Conservation (phyloP, 2,113 vertebrate species). For the Rhagologus leucostigma region DNA sequence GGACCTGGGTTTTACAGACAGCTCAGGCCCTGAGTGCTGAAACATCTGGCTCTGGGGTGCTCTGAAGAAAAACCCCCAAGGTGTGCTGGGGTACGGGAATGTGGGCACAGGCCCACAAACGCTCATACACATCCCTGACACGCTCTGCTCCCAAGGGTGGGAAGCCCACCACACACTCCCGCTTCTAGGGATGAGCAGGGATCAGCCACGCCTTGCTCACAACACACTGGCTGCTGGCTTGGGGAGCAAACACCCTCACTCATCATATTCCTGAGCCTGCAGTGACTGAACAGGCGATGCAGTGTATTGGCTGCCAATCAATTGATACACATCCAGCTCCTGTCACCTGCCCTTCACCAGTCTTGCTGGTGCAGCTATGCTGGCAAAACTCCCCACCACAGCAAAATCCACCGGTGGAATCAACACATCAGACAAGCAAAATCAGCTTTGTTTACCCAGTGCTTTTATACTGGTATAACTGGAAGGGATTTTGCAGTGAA, state of each 20-base stretch:
- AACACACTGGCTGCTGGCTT: background rate
- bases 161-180: background rate
- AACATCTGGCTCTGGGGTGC: background rate
- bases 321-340: background rate
- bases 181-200: background rate
- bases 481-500: background rate
- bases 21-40: background rate
- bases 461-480: background rate
- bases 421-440: background rate
- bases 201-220: background rate
- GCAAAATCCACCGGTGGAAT: background rate
- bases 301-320: background rate
- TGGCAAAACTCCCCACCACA: background rate
- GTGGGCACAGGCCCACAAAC: background rate
- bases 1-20: background rate
- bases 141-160: rapidly evolving
- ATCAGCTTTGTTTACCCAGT: background rate
- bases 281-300: rapidly evolving
- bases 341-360: background rate
- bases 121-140: background rate
- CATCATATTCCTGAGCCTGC: background rate
- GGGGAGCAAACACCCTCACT: background rate
- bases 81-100: rapidly evolving
- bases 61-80: background rate
- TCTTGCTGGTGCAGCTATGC: background rate